Conservation (phyloP, 2,888 invertebrate species). For the Biston stratarius region DNA sequence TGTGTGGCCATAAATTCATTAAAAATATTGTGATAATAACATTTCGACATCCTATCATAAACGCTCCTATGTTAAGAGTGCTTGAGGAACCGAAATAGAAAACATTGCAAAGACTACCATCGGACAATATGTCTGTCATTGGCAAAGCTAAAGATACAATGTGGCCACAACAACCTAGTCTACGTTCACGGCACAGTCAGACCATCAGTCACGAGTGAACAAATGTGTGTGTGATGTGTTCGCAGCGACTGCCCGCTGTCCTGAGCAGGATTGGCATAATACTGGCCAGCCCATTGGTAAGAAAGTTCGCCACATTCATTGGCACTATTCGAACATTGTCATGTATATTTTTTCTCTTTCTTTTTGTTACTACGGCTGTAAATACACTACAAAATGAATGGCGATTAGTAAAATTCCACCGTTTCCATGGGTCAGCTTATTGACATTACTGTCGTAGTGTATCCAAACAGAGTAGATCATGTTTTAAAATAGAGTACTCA, state of each 20-base stretch:
- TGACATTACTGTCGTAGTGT: slow-evolving; percentile 7
- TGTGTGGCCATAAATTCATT: slow-evolving; percentile 75
- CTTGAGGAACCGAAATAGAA: slow-evolving; percentile 55
- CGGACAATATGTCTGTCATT: slow-evolving; percentile 22
- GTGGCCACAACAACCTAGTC: slow-evolving; percentile 83
- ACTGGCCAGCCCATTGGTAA: slow-evolving; percentile 98
- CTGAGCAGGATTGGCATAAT: slow-evolving; percentile 98
- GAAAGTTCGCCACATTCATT: slow-evolving; percentile 85
- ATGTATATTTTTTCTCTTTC: slow-evolving; percentile 39
- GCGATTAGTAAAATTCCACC: slow-evolving; percentile 16
- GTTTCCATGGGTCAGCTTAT: slow-evolving; percentile 13
- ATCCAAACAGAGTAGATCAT: slow-evolving; percentile 9
- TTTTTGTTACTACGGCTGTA: slow-evolving; percentile 28
- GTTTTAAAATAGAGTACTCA: not conserved
- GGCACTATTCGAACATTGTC: slow-evolving; percentile 77
- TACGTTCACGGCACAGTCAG: slow-evolving; percentile 80
- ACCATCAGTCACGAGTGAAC: slow-evolving; percentile 85
- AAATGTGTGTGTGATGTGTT: slow-evolving; percentile 89
- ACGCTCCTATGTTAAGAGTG: slow-evolving; percentile 33
- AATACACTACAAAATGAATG: slow-evolving; percentile 27
- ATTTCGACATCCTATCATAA: slow-evolving; percentile 38
- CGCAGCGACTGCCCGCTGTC: slow-evolving; percentile 98
- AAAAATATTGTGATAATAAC: slow-evolving; percentile 42
- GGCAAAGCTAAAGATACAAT: slow-evolving; percentile 25
- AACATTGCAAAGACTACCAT: slow-evolving; percentile 80